Evolutionary conservation across 2,888 invertebrate species (phyloP).

Genomic region (Panopea generosa): DNA sequence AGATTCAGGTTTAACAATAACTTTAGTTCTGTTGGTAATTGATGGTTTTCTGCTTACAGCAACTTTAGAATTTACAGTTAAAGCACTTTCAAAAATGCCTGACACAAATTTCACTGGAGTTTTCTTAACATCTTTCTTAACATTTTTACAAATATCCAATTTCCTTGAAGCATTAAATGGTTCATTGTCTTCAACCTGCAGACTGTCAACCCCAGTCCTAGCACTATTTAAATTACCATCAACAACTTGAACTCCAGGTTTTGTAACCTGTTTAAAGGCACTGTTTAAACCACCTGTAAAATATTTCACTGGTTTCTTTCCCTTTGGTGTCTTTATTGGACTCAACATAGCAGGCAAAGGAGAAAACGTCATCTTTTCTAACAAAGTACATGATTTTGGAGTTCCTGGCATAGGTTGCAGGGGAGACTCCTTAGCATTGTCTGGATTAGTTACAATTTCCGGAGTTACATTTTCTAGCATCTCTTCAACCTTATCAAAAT

Average conservation of each 20-base stretch:
- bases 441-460: too few relatives aligned
- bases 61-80: constrained; percentile 50
- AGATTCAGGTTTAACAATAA: too few relatives aligned
- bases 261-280: constrained; percentile 7
- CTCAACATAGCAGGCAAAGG: constrained; percentile 48
- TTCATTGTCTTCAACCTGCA: too few relatives aligned
- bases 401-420: background rate
- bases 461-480: background rate
- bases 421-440: too few relatives aligned
- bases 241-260: background rate
- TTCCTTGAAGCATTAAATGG: too few relatives aligned
- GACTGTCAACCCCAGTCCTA: too few relatives aligned
- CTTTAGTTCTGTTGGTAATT: too few relatives aligned
- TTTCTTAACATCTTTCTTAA: background rate
- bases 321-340: constrained; percentile 48
- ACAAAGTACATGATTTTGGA: constrained; percentile 5
- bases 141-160: background rate
- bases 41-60: too few relatives aligned
- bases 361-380: background rate
- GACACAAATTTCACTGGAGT: constrained; percentile 41
- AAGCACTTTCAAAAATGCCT: constrained; percentile 39
- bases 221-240: too few relatives aligned
- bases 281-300: background rate
- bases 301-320: background rate
- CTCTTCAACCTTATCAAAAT: constrained; percentile 26